Conservation (phyloP, 2,797 vertebrate species). For the Paratrypauchen microcephalus region DNA sequence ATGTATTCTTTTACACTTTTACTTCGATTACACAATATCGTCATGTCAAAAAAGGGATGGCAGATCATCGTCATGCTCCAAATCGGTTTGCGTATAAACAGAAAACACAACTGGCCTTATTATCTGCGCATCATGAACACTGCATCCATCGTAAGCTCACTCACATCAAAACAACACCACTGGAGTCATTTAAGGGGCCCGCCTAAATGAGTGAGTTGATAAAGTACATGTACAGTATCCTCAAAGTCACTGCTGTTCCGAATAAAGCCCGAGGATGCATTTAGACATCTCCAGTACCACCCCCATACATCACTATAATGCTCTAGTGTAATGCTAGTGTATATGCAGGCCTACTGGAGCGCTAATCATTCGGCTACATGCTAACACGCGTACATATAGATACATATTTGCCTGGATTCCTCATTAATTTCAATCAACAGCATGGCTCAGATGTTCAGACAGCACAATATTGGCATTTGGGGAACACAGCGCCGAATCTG, state of each 20-base stretch:
- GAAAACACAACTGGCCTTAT: not conserved
- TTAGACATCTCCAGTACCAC: constrained; percentile 39
- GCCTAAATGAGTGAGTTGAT: constrained; percentile 43
- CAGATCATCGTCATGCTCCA: not conserved
- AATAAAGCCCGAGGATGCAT: constrained; percentile 58
- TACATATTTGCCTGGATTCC: constrained; percentile 8
- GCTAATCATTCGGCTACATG: not conserved
- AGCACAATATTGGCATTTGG: constrained; percentile 9
- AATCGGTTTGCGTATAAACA: not conserved
- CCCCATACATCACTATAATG: constrained; percentile 51
- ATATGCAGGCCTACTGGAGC: not conserved
- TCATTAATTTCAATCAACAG: constrained; percentile 5
- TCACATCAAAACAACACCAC: not conserved
- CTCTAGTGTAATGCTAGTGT: constrained; percentile 18
- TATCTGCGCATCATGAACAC: not conserved
- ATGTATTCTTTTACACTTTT: too few species aligned
- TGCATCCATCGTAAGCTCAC: not conserved
- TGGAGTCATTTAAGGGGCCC: constrained; percentile 33
- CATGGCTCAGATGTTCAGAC: constrained; percentile 10
- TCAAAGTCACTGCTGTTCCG: constrained; percentile 42
- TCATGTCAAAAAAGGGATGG: not conserved
- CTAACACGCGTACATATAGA: constrained; percentile 1
- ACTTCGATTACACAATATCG: too few species aligned
- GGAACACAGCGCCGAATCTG: not conserved
- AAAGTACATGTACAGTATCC: constrained; percentile 43